Percentiles rank a stretch among this genome's conserved stretches.
These are phyloP conservation scores for Clivina fossor DNA, from an alignment of 2,888 invertebrate species.

Conservation along the genomic window DNA sequence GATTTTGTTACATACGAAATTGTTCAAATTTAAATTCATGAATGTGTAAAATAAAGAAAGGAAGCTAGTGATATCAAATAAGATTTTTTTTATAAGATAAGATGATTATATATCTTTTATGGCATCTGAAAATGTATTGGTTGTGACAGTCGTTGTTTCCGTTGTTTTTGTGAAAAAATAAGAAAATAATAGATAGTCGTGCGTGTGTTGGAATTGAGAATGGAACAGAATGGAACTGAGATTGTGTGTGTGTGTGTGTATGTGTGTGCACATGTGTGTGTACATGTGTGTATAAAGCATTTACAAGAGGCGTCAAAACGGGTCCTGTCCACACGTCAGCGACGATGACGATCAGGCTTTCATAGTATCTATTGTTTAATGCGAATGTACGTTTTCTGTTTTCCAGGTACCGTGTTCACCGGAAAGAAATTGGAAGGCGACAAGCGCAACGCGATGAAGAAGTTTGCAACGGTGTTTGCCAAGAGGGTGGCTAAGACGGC, in stretches of 20 bases:
- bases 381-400: slow-evolving; percentile 7
- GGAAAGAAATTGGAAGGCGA: slow-evolving; percentile 61
- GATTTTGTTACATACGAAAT: no score
- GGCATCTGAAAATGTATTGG: slow-evolving; percentile 11
- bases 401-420: slow-evolving; percentile 63
- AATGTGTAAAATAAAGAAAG: no score
- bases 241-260: no score
- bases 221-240: slow-evolving; percentile 1
- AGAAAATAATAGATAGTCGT: background rate
- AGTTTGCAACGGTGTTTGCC: slow-evolving; percentile 66
- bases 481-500: slow-evolving; percentile 68
- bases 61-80: no score
- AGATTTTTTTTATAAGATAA: background rate
- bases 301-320: no score
- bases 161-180: slow-evolving; percentile 8
- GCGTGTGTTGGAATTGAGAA: background rate
- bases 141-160: slow-evolving; percentile 19
- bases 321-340: slow-evolving; percentile 14
- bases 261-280: no score
- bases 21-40: no score
- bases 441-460: slow-evolving; percentile 60
- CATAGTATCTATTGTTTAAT: slow-evolving; percentile 19
- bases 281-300: no score
- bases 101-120: slow-evolving; percentile 6
- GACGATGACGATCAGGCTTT: slow-evolving; percentile 11